Percentiles rank a stretch among this genome's conserved stretches.
Evolutionary conservation across 2,113 vertebrate species (phyloP).

Genomic region (Apteryx mantelli): DNA sequence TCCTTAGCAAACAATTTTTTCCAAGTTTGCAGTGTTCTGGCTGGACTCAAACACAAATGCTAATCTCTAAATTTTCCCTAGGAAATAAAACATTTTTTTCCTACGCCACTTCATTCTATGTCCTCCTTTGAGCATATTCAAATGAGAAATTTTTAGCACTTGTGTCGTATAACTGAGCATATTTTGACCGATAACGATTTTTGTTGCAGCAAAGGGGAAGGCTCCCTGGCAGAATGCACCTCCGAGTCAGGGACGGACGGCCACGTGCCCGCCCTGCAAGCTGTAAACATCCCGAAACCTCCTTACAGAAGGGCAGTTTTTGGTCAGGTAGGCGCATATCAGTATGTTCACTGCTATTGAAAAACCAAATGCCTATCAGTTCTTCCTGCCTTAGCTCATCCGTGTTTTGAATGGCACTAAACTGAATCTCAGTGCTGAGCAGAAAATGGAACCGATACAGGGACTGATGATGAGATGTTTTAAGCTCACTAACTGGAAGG

Average conservation of each 20-base stretch:
- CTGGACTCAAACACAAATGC: neutral
- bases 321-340: neutral
- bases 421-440: neutral
- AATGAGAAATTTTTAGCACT: neutral
- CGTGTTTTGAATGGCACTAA: neutral
- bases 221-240: neutral
- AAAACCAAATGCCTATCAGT: neutral
- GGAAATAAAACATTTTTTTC: neutral
- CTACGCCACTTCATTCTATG: rapidly evolving
- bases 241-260: neutral
- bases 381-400: neutral
- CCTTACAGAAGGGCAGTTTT: neutral
- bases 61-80: neutral
- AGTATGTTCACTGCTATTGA: neutral
- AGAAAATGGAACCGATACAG: neutral
- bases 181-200: neutral
- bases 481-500: neutral
- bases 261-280: neutral
- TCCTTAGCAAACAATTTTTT: neutral
- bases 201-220: neutral
- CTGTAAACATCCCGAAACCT: neutral
- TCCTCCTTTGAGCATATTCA: neutral
- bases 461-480: neutral
- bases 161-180: neutral
- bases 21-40: neutral